phyloP scores from a whole-genome alignment of 2,113 vertebrate species.

The Leucoraja erinaceus region DNA sequence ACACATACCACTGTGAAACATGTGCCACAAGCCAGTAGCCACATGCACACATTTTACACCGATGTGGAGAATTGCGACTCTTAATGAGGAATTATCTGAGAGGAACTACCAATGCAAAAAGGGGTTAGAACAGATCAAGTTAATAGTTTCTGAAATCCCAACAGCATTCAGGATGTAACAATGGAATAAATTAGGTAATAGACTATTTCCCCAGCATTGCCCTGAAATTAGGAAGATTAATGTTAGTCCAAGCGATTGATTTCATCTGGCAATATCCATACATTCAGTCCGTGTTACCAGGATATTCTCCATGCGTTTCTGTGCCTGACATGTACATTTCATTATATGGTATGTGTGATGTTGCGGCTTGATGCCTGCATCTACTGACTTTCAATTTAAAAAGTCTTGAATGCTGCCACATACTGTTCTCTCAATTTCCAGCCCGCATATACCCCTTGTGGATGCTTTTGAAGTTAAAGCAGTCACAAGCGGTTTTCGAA shows the following conservation, averaged over 20 bases:
- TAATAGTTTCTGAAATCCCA: constrained; percentile 35
- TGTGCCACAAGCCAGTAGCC: neutral
- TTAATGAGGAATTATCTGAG: constrained; percentile 26
- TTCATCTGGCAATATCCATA: neutral
- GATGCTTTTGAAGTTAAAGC: constrained; percentile 34
- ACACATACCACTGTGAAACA: neutral
- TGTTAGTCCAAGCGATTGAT: constrained; percentile 5
- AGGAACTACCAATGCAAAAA: neutral
- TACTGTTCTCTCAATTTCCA: constrained; percentile 36
- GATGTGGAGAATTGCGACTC: constrained; percentile 5
- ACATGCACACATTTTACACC: neutral
- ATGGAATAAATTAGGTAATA: constrained; percentile 34
- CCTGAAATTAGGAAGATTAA: neutral
- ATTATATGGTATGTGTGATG: constrained; percentile 27
- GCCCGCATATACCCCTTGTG: constrained; percentile 34
- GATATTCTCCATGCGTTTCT: constrained; percentile 6
- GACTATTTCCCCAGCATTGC: constrained; percentile 17
- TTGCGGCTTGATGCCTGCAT: constrained; percentile 20
- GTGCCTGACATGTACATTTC: constrained; percentile 30
- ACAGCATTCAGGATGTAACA: constrained; percentile 21
- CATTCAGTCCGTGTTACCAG: neutral
- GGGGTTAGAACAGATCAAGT: constrained; percentile 5
- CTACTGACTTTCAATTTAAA: constrained; percentile 38
- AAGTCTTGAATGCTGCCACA: constrained; percentile 35
- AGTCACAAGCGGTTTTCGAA: constrained; percentile 36